A percentile compares a stretch with the other conserved stretches of the same genome.
Conservation (phyloP, 2,888 invertebrate genomes). For the Cheilosia soror region DNA sequence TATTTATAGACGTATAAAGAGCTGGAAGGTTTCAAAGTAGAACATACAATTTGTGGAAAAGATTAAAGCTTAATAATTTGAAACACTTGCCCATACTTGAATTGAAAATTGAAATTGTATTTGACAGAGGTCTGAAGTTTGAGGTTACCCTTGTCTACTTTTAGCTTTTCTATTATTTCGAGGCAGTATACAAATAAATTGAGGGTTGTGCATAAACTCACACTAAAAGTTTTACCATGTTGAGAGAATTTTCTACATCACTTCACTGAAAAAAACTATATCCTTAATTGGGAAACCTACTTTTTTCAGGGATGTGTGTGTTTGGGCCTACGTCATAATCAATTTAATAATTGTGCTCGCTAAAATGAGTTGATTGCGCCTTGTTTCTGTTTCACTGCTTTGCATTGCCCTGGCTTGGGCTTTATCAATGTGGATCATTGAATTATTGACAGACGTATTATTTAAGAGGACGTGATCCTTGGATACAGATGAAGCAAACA, state of each 20-base stretch:
- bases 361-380: conserved; percentile 9
- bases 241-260: background rate
- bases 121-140: too few species aligned
- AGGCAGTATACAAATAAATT: background rate
- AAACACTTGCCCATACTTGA: too few species aligned
- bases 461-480: background rate
- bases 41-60: too few species aligned
- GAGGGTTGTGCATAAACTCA: background rate
- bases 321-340: background rate
- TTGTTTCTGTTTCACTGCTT: conserved; percentile 7
- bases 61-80: too few species aligned
- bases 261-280: conserved; percentile 19
- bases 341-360: background rate
- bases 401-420: background rate
- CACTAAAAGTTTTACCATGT: background rate
- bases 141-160: too few species aligned
- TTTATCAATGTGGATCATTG: conserved; percentile 16
- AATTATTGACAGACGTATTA: conserved; percentile 22
- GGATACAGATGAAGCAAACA: background rate
- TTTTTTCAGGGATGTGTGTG: background rate
- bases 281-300: background rate
- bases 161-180: too few species aligned
- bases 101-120: too few species aligned
- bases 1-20: too few species aligned
- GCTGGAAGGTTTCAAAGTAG: too few species aligned